Evolutionary conservation across 2,888 invertebrate genomes (phyloP), one percentile per base, ranked within the genome.

Genomic region (Andrena flavipes): DNA sequence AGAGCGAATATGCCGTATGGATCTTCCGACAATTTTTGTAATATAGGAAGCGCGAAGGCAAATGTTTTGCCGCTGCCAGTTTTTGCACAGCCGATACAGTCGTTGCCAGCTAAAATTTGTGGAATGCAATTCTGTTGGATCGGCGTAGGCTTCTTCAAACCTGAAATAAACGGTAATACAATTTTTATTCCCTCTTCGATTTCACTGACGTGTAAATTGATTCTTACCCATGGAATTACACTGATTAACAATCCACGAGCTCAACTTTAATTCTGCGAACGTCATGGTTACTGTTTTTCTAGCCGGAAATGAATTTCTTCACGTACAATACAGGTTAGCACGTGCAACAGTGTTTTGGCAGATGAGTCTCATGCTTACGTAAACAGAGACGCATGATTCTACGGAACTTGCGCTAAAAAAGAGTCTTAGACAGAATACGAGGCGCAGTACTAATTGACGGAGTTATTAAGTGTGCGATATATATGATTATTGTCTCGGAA

Each of bases 21-120:
- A 94, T 99, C 99, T 92, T 98, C 97, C 78, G 97, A 97, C 35
- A 99, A 95, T 92, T 97, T 96, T 93, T 99, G 98, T 63, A 99
- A 93, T 90, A 99, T 98, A 0, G 99, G 99, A 72, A 99, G 94
- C 0, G 98, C 99, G 95, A 99, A 99, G 0, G 99, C 99, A 91
- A 99, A 96, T 0, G 99, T 99, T 95, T 99, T 99, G 1, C 99
- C 99, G 75, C 99, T 99, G 16, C 99, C 99, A 8, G 99, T 99
- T 94, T 99, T 99, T 0, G 99, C 99, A 89, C 98, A 98, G 8
- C 99, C 99, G 84, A 99, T 97, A 89, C 98, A 98, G 94, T 99
- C 98, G 88, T 96, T 95, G 0, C 98, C 98, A 78, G 95, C 92
- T 54, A 98, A 93, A 88, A 98, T 97, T 82, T 95, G 95, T 4